A percentile compares a stretch with the other conserved stretches of the same genome.
These are phyloP conservation scores for Erythrolamprus reginae DNA, from an alignment of 2,113 vertebrate genomes.

Conservation along the genomic window DNA sequence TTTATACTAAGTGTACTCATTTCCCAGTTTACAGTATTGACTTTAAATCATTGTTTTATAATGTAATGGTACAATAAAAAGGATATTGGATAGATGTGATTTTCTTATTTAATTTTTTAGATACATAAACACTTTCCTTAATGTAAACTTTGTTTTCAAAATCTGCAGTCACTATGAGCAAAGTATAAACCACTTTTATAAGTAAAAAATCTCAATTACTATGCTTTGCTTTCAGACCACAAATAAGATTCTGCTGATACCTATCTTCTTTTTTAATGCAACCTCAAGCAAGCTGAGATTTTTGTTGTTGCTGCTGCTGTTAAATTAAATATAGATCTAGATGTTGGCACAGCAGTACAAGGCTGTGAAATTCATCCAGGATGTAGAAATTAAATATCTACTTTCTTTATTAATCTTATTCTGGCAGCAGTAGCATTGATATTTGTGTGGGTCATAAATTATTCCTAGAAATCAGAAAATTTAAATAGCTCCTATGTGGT, in stretches of 20 bases:
- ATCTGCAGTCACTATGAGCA: constrained; percentile 12
- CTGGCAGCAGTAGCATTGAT: constrained; percentile 10
- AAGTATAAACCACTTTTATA: constrained; percentile 10
- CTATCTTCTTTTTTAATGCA: constrained; percentile 20
- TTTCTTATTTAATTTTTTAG: constrained; percentile 6
- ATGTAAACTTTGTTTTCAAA: constrained; percentile 1
- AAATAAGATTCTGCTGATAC: constrained; percentile 7
- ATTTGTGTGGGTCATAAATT: constrained; percentile 14
- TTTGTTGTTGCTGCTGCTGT: neutral
- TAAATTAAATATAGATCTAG: constrained; percentile 6
- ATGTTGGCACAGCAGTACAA: constrained; percentile 18
- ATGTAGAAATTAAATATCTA: constrained; percentile 2
- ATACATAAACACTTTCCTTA: neutral
- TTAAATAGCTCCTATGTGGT: neutral
- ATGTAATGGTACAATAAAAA: neutral
- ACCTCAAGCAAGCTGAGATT: neutral
- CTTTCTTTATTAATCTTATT: constrained; percentile 21
- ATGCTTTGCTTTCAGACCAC: constrained; percentile 4
- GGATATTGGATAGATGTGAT: neutral
- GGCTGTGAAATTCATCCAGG: constrained; percentile 15
- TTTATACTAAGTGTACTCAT: neutral
- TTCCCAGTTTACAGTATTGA: neutral
- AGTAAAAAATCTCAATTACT: neutral
- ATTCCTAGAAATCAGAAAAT: constrained; percentile 20
- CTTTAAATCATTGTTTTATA: neutral